Conservation (phyloP, 2,888 invertebrate species). For the Ophion ventricosus region DNA sequence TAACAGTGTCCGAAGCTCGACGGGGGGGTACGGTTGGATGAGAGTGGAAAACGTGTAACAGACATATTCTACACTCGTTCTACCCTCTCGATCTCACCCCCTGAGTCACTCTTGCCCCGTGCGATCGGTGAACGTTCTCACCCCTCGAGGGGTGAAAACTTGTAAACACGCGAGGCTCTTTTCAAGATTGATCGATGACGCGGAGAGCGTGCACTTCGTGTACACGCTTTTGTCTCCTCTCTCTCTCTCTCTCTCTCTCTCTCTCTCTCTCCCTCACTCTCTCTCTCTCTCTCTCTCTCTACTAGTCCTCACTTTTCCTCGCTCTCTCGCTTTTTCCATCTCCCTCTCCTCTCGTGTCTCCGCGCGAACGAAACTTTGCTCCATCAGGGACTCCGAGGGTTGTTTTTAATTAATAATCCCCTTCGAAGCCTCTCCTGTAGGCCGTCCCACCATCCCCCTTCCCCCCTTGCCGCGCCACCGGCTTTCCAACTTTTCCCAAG, state of each 20-base stretch:
- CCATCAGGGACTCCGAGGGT: constrained; percentile 27
- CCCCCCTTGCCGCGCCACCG: background rate
- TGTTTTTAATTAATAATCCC: constrained; percentile 67
- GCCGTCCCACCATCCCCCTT: too few species aligned
- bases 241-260: background rate
- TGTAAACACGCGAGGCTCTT: constrained; percentile 64
- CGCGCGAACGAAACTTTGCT: constrained; percentile 28
- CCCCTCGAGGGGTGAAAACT: constrained; percentile 40
- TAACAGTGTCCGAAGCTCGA: background rate
- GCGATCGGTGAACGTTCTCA: constrained; percentile 35
- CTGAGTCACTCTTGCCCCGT: constrained; percentile 10
- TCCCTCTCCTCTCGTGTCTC: background rate
- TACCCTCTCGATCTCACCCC: background rate
- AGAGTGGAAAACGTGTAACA: constrained; percentile 16
- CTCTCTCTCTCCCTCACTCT: background rate
- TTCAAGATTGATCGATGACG: constrained; percentile 62
- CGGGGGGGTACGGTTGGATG: background rate
- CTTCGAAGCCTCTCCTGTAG: constrained; percentile 27
- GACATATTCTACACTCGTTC: constrained; percentile 35
- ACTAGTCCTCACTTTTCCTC: background rate
- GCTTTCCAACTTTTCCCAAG: constrained; percentile 40
- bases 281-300: background rate
- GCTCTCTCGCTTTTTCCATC: background rate
- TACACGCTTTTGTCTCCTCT: constrained; percentile 42
- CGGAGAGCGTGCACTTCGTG: constrained; percentile 45